phyloP scores from a whole-genome alignment of 2,888 invertebrate genomes.

The Junonia oenone region DNA sequence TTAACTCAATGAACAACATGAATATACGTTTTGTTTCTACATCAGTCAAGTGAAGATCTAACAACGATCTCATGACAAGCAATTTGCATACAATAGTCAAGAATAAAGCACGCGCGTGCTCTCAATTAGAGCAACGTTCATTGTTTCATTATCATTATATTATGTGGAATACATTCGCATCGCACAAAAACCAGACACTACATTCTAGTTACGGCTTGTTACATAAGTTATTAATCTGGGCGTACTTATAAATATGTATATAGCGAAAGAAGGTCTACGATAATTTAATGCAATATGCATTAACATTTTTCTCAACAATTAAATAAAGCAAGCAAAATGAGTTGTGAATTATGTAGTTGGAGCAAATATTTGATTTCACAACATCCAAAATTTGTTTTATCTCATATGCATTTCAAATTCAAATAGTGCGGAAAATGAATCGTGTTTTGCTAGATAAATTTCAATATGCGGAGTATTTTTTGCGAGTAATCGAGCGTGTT shows the following conservation, averaged over 20 bases:
- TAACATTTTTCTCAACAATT: too few relatives aligned
- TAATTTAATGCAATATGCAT: background rate
- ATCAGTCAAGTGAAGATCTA: conserved; percentile 17
- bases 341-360: too few relatives aligned
- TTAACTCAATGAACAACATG: conserved; percentile 1
- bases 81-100: conserved; percentile 67
- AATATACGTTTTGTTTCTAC: conserved; percentile 9
- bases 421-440: conserved; percentile 13
- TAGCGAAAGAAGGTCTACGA: background rate
- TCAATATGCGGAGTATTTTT: conserved; percentile 38
- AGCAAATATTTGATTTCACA: too few relatives aligned
- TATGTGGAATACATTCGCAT: conserved; percentile 17
- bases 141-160: conserved; percentile 44
- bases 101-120: conserved; percentile 65
- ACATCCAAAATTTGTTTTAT: too few relatives aligned
- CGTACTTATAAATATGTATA: background rate
- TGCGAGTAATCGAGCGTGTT: conserved; percentile 41
- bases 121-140: conserved; percentile 61
- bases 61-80: conserved; percentile 22
- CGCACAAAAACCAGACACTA: conserved; percentile 1
- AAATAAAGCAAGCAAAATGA: too few relatives aligned
- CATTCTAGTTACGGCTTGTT: conserved; percentile 8
- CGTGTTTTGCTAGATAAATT: conserved; percentile 29
- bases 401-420: background rate
- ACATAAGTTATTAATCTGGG: conserved; percentile 6